phyloP scores from a whole-genome alignment of 2,797 vertebrate genomes.

The Liasis olivaceus region DNA sequence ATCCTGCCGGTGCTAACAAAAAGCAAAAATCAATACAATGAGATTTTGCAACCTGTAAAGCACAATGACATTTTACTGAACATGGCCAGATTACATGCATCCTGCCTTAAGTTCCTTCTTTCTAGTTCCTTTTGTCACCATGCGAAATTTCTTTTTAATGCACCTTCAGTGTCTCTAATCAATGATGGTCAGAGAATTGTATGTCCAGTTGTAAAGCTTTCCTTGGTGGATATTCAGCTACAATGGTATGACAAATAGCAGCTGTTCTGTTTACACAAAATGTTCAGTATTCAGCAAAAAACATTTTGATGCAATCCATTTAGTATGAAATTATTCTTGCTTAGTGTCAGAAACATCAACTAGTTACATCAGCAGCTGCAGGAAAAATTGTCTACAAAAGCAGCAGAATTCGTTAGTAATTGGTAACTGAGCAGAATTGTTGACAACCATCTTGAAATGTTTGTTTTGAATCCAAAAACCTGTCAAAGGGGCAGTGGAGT shows the following conservation, averaged over 20 bases:
- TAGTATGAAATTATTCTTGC: rapidly evolving
- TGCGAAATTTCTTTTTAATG: neutral
- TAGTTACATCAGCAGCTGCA: neutral
- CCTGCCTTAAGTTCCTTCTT: neutral
- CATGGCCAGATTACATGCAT: neutral
- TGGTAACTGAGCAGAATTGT: neutral
- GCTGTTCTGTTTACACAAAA: neutral
- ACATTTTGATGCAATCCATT: conserved; percentile 32
- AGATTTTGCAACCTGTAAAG: too few relatives aligned
- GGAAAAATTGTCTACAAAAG: conserved; percentile 18
- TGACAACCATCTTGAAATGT: neutral
- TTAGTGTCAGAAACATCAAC: conserved; percentile 25
- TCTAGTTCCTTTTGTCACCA: neutral
- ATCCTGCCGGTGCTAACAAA: too few relatives aligned
- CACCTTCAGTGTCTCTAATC: neutral
- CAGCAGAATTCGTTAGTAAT: rapidly evolving
- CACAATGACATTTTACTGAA: too few relatives aligned
- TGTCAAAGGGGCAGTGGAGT: neutral
- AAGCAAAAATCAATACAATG: too few relatives aligned
- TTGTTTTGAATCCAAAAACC: conserved; percentile 12
- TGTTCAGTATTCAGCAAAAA: conserved; percentile 7
- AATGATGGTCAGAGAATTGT: neutral
- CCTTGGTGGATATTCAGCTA: neutral
- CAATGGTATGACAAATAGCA: neutral
- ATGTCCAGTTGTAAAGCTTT: neutral